Evolutionary conservation across 2,113 vertebrate genomes (phyloP), one percentile per base, ranked within the genome.

Genomic region (Struthio camelus): DNA sequence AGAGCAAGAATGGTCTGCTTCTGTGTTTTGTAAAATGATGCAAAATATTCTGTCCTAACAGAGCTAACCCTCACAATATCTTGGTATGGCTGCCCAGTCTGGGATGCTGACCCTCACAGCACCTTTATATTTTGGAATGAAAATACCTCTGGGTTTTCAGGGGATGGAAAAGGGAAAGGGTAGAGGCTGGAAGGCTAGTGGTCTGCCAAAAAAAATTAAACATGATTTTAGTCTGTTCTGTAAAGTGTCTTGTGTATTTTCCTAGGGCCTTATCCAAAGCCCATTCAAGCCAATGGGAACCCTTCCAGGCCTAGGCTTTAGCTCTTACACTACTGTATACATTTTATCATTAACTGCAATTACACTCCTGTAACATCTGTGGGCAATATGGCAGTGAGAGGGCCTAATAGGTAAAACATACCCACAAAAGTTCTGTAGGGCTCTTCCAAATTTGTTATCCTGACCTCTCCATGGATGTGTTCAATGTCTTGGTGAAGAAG

Each of bases 141-240:
- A 59, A 90, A 32, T 64, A 59, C 38, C 32, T 73, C 27, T 46
- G 7, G 10, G 46, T 38, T 94, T 91, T 93, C 61, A 85, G n/a
- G 42, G 51, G 25, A 76, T 69, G 46, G 32, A 87, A 73, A 91
- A 42, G 38, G 40, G 30, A 80, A 89, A 88, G 64, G 54, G 46
- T 32, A 71, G 65, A 87, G 54, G 30, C 18, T 75, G 36, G 54
- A 86, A 90, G 32, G 36, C 30, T 22, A 75, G 53, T 0, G 0
- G n/a, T 56, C 11, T 66, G 62, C 66, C 82, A 94, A 91, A 85
- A 87, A 70, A 76, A 10, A 50, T 80, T 66, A 86, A 76, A 25
- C 53, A 54, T 1, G 18, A 64, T 44, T 95, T 77, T 53, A n/a
- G 46, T 69, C 85, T 67, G 54, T 67, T 92, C 83, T 94, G 72